Evolutionary conservation across 2,888 invertebrate genomes (phyloP), one percentile per base, ranked within the genome.

Genomic region (Seira musarum): DNA sequence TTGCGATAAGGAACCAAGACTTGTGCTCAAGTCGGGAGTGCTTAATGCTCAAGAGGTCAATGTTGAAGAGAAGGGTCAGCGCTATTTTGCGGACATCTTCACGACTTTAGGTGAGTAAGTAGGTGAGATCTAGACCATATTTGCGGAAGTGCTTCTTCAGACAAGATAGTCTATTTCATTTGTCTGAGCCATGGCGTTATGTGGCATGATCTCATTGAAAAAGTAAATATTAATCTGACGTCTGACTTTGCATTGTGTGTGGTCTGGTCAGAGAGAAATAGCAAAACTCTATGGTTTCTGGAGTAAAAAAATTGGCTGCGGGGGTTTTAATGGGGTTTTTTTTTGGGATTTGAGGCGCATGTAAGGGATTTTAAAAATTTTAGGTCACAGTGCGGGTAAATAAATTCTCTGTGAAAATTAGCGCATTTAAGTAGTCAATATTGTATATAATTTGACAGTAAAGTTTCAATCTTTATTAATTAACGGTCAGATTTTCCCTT

Each of bases 1-100:
- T n/a, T 71, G 67, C 35, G 78, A 78, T 63, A 78, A 71, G 67
- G 78, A 78, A 61, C 79, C 73, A 68, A 72, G 86, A 63, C 78
- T 85, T 10, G 82, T 86, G 24, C 81, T 83, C 3, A 86, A 86
- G 66, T 65, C 77, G 40, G 86, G 86, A 19, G 77, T 77, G 2
- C 72, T 84, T 21, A 85, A 85, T 73, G 77, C 82, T 53, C 77
- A 83, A 75, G 83, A 83, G 76, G 77, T 85, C 49, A 86, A 85
- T 72, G 81, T 85, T 17, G 82, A 83, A 15, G 86, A 86, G 40
- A 84, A 83, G 61, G 75, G 83, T 46, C 82, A 83, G 60, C 83
- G 85, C 0, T 85, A 83, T 71, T 78, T 84, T 68, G 82, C 82
- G 30, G 85, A 84, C 46, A 73, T 85, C 64, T 84, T 84, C 65